These are phyloP conservation scores for Psittacus erithacus DNA, from an alignment of 2,113 vertebrate genomes.

Conservation along the genomic window DNA sequence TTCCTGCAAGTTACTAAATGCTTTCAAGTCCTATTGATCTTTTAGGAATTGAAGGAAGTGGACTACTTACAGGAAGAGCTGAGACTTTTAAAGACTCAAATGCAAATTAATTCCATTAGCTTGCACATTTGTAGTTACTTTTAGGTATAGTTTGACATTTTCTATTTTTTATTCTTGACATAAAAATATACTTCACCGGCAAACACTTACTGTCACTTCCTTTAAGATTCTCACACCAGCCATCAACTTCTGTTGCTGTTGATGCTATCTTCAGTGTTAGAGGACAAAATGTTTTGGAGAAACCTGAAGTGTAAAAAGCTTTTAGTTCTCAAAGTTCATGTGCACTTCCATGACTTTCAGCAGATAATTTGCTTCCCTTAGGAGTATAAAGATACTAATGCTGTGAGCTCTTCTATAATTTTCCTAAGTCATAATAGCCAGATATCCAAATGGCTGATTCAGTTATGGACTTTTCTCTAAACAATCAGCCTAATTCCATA, in stretches of 20 bases:
- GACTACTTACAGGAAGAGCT: conserved; percentile 7
- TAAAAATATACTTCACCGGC: conserved; percentile 20
- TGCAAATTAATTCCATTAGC: conserved; percentile 21
- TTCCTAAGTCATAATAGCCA: not conserved
- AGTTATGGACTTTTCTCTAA: not conserved
- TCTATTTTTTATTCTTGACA: conserved; percentile 24
- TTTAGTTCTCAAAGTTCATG: not conserved
- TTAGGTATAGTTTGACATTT: conserved; percentile 34
- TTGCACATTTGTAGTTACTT: conserved; percentile 17
- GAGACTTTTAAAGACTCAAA: conserved; percentile 2
- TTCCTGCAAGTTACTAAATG: not conserved
- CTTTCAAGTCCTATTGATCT: conserved; percentile 7
- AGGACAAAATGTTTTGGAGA: conserved; percentile 27
- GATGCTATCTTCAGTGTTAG: not conserved
- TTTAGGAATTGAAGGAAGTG: not conserved
- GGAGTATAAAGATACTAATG: not conserved
- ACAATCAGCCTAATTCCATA: not conserved
- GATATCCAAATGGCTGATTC: not conserved
- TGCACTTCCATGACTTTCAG: not conserved
- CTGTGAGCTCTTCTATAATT: not conserved
- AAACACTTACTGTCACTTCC: conserved; percentile 35
- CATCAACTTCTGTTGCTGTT: conserved; percentile 2
- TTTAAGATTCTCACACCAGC: conserved; percentile 38
- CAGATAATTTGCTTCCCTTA: not conserved
- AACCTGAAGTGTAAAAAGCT: not conserved